A percentile compares a stretch with the other conserved stretches of the same genome.
Conservation (phyloP, 2,113 vertebrate species). For the Phalacrocorax aristotelis region DNA sequence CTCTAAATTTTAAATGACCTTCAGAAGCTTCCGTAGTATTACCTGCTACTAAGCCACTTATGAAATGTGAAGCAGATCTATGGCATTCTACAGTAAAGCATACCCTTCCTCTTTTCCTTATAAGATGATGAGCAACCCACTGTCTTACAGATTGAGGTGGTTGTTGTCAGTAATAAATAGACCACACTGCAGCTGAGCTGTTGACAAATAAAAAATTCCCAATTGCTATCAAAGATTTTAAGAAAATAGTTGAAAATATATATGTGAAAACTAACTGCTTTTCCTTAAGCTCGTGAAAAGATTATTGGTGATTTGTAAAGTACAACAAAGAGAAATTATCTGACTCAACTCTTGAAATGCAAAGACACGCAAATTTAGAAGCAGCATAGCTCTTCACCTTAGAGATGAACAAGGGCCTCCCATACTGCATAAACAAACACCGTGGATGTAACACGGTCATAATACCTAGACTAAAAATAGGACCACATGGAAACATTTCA, state of each 20-base stretch:
- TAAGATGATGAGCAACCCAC: background rate
- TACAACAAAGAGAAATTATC: background rate
- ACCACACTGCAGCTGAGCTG: background rate
- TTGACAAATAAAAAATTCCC: background rate
- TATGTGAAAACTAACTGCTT: background rate
- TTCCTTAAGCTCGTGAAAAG: background rate
- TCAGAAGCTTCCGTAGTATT: background rate
- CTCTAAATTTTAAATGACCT: background rate
- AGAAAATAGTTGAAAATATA: background rate
- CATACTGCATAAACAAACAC: background rate
- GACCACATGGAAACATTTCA: background rate
- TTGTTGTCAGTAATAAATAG: background rate
- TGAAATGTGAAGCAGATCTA: background rate
- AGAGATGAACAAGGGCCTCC: background rate
- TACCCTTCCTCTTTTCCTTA: background rate
- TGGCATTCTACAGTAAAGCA: background rate
- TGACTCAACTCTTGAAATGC: background rate
- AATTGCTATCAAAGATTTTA: background rate
- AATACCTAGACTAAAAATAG: background rate
- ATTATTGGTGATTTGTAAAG: background rate
- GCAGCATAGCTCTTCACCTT: background rate
- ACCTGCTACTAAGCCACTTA: background rate
- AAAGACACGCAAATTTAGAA: background rate
- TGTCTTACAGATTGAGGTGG: background rate
- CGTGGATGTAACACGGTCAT: background rate